Conservation (phyloP, 1,140 invertebrate genomes). For the Aleiodes sp. region DNA sequence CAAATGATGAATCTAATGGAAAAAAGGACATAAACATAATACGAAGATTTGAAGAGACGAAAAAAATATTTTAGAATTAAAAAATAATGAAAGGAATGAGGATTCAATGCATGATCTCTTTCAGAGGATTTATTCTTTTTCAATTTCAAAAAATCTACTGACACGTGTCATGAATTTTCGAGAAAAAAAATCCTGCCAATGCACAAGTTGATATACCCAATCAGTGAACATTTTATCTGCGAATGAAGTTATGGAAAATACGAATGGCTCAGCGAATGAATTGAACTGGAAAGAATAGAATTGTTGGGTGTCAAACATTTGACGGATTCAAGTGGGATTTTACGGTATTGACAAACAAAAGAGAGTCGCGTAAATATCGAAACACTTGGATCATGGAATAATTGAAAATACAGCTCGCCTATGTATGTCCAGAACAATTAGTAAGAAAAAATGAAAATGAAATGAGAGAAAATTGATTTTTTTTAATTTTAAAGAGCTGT, state of each 20-base stretch:
- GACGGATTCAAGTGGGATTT: not conserved
- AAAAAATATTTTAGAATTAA: no score
- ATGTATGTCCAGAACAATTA: not conserved
- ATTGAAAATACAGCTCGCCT: not conserved
- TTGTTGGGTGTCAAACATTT: no score
- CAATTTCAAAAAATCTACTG: no score
- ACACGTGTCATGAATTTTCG: no score
- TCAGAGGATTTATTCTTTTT: no score
- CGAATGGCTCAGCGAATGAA: not conserved
- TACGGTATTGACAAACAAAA: conserved; percentile 6
- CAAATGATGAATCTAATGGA: conserved; percentile 31
- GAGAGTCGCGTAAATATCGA: conserved; percentile 1
- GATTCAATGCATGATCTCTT: no score
- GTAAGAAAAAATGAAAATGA: not conserved
- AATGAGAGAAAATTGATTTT: no score
- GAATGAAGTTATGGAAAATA: not conserved
- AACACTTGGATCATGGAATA: not conserved
- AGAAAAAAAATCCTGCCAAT: not conserved
- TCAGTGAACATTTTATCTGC: not conserved
- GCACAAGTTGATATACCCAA: not conserved
- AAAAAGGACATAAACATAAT: not conserved
- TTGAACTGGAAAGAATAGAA: no score
- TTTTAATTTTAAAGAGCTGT: no score
- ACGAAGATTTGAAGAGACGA: not conserved
- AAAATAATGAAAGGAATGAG: no score